These are phyloP conservation scores for Leucosticte australis DNA, from an alignment of 2,113 vertebrate species.

Conservation along the genomic window DNA sequence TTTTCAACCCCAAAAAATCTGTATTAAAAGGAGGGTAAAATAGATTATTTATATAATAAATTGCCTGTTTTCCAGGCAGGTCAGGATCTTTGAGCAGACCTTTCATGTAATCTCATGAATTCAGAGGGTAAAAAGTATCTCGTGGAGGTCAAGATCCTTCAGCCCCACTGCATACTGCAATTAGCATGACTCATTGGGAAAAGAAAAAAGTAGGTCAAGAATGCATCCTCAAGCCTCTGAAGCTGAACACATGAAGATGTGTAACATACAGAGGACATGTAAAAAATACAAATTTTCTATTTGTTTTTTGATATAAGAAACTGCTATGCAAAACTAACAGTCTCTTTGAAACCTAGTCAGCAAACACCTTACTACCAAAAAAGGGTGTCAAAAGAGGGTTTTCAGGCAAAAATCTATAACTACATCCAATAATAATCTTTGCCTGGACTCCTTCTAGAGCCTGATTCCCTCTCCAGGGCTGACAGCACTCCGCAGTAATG, in stretches of 20 bases:
- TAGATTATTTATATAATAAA: not conserved
- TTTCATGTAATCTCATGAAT: not conserved
- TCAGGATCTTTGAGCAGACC: not conserved
- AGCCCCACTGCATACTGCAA: not conserved
- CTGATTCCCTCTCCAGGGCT: not conserved
- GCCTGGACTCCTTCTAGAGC: not conserved
- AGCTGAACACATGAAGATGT: not conserved
- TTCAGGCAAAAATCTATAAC: not conserved
- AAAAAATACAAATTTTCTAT: not conserved
- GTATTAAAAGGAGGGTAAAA: not conserved
- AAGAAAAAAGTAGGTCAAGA: not conserved
- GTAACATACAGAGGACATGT: not conserved
- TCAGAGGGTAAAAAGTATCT: not conserved
- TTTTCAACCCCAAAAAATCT: not conserved
- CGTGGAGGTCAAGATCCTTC: not conserved
- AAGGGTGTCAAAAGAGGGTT: not conserved
- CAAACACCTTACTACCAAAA: not conserved
- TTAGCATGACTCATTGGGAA: fast-evolving
- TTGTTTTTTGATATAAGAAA: not conserved
- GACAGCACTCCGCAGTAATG: not conserved
- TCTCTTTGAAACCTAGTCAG: not conserved
- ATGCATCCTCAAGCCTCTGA: not conserved
- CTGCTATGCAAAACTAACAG: not conserved
- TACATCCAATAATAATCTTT: not conserved
- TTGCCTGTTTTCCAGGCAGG: not conserved